Percentiles rank a stretch among this genome's conserved stretches.
phyloP scores from a whole-genome alignment of 1,140 invertebrate species.

The Maniola jurtina region DNA sequence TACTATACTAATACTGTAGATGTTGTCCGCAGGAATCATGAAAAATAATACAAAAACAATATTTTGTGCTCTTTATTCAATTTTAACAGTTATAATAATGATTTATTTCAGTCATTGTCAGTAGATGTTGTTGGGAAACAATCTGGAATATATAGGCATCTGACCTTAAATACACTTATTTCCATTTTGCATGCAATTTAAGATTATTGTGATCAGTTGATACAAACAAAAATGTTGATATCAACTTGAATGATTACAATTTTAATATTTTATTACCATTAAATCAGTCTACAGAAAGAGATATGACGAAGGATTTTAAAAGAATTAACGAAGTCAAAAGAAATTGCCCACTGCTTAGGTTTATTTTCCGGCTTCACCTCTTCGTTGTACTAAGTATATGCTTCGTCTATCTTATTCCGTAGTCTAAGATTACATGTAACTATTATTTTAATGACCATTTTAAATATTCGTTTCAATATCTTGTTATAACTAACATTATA shows the following conservation, averaged over 20 bases:
- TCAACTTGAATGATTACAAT: conserved; percentile 34
- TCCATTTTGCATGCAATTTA: conserved; percentile 36
- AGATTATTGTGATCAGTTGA: conserved; percentile 22
- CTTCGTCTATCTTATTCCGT: conserved; percentile 7
- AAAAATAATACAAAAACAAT: conserved; percentile 51
- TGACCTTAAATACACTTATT: conserved; percentile 30
- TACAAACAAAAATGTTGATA: conserved; percentile 27
- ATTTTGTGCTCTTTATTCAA: conserved; percentile 77
- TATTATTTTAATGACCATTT: conserved; percentile 53
- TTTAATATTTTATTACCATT: conserved; percentile 37
- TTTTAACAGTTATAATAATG: conserved; percentile 76
- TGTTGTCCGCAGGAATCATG: too few species aligned
- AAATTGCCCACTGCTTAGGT: neutral
- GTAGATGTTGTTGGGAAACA: conserved; percentile 58
- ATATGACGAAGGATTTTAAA: neutral
- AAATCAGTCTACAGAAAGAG: conserved; percentile 17
- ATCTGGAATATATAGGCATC: conserved; percentile 38
- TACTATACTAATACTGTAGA: too few species aligned
- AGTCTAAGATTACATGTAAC: conserved; percentile 36
- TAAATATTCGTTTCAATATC: conserved; percentile 49
- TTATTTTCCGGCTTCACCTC: neutral
- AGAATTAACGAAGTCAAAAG: neutral
- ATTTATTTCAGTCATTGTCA: conserved; percentile 75
- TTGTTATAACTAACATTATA: conserved; percentile 32
- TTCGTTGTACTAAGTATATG: conserved; percentile 5